phyloP scores from a whole-genome alignment of 2,888 invertebrate genomes.

The Xanthorhoe designata region DNA sequence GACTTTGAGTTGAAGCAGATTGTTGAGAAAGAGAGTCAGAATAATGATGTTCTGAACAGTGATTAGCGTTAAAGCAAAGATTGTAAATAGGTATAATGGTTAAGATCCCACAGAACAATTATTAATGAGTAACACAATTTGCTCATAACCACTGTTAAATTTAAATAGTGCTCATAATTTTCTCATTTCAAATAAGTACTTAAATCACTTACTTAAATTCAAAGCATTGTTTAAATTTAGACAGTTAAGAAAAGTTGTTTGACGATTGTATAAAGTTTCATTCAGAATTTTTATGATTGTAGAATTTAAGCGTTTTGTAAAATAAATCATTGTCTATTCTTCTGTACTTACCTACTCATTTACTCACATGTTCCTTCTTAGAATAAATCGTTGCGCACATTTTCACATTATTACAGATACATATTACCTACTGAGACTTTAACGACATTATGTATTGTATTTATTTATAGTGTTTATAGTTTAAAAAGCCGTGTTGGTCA shows the following conservation, averaged over 20 bases:
- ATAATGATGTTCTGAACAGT: constrained; percentile 6
- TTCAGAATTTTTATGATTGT: not conserved
- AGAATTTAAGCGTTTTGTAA: constrained; percentile 17
- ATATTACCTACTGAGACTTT: too few relatives aligned
- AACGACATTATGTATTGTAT: too few relatives aligned
- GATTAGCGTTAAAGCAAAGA: constrained; percentile 9
- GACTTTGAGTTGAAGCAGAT: constrained; percentile 75
- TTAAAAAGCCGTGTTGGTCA: too few relatives aligned
- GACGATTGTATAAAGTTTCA: not conserved
- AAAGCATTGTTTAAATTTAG: too few relatives aligned
- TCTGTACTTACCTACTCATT: not conserved
- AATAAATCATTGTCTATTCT: constrained; percentile 8
- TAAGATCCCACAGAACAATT: not conserved
- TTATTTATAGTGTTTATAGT: too few relatives aligned
- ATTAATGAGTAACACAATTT: not conserved
- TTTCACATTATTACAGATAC: too few relatives aligned
- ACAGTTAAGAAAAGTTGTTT: not conserved
- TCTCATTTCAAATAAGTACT: too few relatives aligned
- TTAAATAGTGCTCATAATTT: not conserved
- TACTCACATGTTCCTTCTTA: not conserved
- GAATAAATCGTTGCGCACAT: too few relatives aligned
- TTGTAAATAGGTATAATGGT: too few relatives aligned
- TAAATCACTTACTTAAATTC: too few relatives aligned
- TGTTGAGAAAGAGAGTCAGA: constrained; percentile 30
- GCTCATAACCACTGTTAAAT: not conserved